These are phyloP conservation scores for Drepanosiphum platanoidis DNA, from an alignment of 2,888 invertebrate genomes.

Conservation along the genomic window DNA sequence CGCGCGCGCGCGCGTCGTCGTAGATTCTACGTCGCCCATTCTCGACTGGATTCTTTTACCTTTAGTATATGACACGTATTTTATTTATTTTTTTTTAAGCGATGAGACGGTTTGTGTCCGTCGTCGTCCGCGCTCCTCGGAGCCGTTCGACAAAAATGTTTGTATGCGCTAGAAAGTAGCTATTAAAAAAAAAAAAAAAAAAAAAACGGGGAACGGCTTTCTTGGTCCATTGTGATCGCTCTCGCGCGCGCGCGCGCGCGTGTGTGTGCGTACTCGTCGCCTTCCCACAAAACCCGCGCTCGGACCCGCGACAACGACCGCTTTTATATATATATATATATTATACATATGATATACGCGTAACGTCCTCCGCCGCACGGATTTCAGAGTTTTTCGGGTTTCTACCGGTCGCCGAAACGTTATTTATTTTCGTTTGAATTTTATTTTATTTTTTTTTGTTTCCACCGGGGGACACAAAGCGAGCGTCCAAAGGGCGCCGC, in stretches of 20 bases:
- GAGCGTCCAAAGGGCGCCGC: constrained; percentile 17
- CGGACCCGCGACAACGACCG: constrained; percentile 6
- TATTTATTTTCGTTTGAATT: constrained; percentile 38
- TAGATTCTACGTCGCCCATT: constrained; percentile 56
- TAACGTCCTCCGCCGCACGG: background rate
- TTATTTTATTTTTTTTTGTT: constrained; percentile 27
- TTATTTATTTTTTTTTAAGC: constrained; percentile 38
- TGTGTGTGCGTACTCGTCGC: constrained; percentile 12
- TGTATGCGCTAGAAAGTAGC: constrained; percentile 61
- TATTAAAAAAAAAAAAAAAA: constrained; percentile 45
- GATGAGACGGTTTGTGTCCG: constrained; percentile 57
- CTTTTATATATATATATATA: background rate
- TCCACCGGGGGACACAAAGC: constrained; percentile 10
- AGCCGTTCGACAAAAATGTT: constrained; percentile 59
- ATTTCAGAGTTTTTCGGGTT: constrained; percentile 10
- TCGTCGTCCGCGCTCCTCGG: constrained; percentile 29
- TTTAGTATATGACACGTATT: constrained; percentile 59
- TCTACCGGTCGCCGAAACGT: background rate
- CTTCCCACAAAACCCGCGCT: constrained; percentile 41
- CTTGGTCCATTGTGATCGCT: constrained; percentile 52
- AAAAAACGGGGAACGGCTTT: constrained; percentile 56
- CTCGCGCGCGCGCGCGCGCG: background rate
- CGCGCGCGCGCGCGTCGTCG: constrained; percentile 7
- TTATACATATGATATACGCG: background rate
- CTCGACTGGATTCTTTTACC: constrained; percentile 61